Conservation (phyloP, 2,113 vertebrate genomes). For the Gymnogyps californianus region DNA sequence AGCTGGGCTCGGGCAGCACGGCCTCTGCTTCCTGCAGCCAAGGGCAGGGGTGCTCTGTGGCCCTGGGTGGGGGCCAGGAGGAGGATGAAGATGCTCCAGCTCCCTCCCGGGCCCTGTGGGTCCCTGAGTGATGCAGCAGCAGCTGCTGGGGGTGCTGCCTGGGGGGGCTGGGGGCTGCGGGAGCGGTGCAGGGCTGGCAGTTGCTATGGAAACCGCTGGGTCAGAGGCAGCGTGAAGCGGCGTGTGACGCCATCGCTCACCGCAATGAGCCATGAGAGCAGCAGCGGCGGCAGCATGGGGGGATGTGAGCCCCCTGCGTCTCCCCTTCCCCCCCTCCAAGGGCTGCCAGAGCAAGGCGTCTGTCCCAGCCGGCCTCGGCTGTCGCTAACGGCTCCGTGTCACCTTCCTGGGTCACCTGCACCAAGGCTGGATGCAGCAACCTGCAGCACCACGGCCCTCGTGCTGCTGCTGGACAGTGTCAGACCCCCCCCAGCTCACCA, state of each 20-base stretch:
- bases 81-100: background rate
- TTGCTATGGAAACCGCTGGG: conserved; percentile 47
- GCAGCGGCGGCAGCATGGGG: background rate
- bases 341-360: background rate
- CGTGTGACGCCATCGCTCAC: conserved; percentile 44
- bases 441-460: rapidly evolving
- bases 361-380: background rate
- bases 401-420: rapidly evolving
- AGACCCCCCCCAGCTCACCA: background rate
- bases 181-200: background rate
- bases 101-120: background rate
- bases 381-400: rapidly evolving
- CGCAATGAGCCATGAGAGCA: conserved; percentile 17
- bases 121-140: background rate
- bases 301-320: background rate
- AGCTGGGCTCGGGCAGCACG: background rate
- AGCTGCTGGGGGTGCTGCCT: background rate
- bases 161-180: background rate
- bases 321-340: background rate
- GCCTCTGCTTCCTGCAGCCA: background rate
- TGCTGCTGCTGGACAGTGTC: rapidly evolving
- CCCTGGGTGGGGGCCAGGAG: too few species aligned
- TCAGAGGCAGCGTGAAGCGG: background rate
- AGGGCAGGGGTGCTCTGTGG: background rate
- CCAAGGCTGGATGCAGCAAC: background rate